Conservation (phyloP, 64 coral and sea anemone species). For the Stichodactyla helianthus region DNA sequence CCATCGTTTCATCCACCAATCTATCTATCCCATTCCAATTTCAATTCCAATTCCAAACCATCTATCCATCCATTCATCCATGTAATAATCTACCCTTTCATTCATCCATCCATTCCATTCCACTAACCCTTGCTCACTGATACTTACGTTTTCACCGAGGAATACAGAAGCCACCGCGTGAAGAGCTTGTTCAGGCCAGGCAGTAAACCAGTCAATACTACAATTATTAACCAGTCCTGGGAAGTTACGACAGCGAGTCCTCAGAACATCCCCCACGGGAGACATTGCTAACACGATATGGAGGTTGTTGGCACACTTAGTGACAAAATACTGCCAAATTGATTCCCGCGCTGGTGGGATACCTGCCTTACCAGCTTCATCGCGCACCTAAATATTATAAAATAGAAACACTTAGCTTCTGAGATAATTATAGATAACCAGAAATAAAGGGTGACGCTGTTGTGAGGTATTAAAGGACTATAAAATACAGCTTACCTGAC, state of each 20-base stretch:
- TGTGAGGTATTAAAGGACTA: background rate
- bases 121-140: background rate
- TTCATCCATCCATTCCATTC: background rate
- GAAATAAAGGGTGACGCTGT: background rate
- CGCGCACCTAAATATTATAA: constrained; percentile 59
- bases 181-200: constrained; percentile 93
- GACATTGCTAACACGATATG: constrained; percentile 99
- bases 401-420: background rate
- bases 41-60: background rate
- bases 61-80: too few species aligned
- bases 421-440: background rate
- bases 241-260: constrained; percentile 98
- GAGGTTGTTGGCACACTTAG: constrained; percentile 94
- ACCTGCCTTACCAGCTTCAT: constrained; percentile 89
- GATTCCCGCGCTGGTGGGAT: constrained; percentile 93
- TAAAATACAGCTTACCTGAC: constrained; percentile 40
- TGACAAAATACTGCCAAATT: constrained; percentile 98
- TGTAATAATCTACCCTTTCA: too few species aligned
- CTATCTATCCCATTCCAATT: background rate
- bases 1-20: background rate
- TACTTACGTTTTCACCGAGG: constrained; percentile 90
- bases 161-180: constrained; percentile 93
- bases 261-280: constrained; percentile 88
- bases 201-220: constrained; percentile 98
- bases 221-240: constrained; percentile 97